Evolutionary conservation across 2,113 vertebrate species (phyloP), one percentile per base, ranked within the genome.

Genomic region (Alces alces): DNA sequence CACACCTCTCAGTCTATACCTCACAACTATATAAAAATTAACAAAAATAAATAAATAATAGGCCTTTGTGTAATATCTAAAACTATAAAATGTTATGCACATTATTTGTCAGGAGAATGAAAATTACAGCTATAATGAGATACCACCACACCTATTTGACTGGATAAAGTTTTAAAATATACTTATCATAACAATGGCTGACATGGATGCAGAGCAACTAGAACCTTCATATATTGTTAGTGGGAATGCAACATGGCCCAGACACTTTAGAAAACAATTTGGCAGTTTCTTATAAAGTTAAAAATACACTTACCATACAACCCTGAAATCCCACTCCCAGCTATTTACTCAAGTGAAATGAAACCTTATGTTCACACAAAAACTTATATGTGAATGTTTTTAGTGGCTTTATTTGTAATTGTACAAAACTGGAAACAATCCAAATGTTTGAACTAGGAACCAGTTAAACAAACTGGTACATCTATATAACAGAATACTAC

Each of bases 331-430:
- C 43, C 23, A 90, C 16, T 95, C 39, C 58, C 82, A 94, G 86
- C 33, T 88, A 93, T 93, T 97, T 96, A 95, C 30, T 89, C 82
- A 90, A 87, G 58, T 95, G 82, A 91, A 90, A 84, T 52, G 36
- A 85, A 89, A 94, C 85, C 64, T 84, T 79, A 78, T 95, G 36
- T 87, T 92, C 64, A 64, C 13, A 84, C 17, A 96, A 87, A 97
- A 96, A 73, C 28, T 83, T 95, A 27, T 54, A 52, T 54, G n/a
- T 64, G 80, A 79, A 92, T 94, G 86, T 84, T 86, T 97, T 52
- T 58, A 85, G 83, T 95, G 60, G 50, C 33, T 93, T 93, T 96
- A 91, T 94, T 97, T 94, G 28, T 91, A 91, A 93, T 95, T 82
- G 39, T 91, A 60, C 86, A 78, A 96, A 96, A 96, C 47, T 78